Base-by-base conservation (phyloP, 2,113 vertebrate genomes). In the Macaca mulatta region DNA sequence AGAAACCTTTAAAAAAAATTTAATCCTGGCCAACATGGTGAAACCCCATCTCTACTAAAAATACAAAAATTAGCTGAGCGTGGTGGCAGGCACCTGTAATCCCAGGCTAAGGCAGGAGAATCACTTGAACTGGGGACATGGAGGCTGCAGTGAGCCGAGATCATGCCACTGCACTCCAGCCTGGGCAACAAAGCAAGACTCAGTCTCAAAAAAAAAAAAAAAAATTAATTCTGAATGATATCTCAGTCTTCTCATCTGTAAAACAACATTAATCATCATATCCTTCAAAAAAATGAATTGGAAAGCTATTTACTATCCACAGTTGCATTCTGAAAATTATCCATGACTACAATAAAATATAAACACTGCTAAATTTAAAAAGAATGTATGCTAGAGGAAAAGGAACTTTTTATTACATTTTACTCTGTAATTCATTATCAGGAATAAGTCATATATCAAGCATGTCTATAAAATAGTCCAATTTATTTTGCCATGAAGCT, bases 381-480 rank as follows among this genome's bases (percentile, higher is more conserved):
- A 96, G 74, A 92, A 90, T 93, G 75, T 70, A 83, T 96, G 48
- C 61, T 83, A 86, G 55, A 70, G 40, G 74, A 92, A 93, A 77
- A 87, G 38, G 38, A 79, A 79, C 17, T 64, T 77, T 90, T 67
- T 61, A 97, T 93, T 96, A 95, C 74, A 83, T 59, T 95, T 90
- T 92, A 79, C 25, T 96, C 93, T 92, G 70, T 11, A 79, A 30
- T 78, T 8, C 64, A 57, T 93, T 93, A 75, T 77, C 93, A 90
- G 59, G 48, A 92, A 79, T 35, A 90, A 95, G n/a, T 52, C 75
- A 86, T 64, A 50, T 67, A 83, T 92, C 72, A 79, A 90, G 10
- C 70, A 30, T 93, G 35, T 96, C 78, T 93, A 74, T 83, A 89
- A 97, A 97, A 85, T 89, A 92, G 83, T 57, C 45, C 48, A 93